These are phyloP conservation scores for Dipodomys merriami DNA, from an alignment of 2,113 vertebrate species.

Conservation along the genomic window DNA sequence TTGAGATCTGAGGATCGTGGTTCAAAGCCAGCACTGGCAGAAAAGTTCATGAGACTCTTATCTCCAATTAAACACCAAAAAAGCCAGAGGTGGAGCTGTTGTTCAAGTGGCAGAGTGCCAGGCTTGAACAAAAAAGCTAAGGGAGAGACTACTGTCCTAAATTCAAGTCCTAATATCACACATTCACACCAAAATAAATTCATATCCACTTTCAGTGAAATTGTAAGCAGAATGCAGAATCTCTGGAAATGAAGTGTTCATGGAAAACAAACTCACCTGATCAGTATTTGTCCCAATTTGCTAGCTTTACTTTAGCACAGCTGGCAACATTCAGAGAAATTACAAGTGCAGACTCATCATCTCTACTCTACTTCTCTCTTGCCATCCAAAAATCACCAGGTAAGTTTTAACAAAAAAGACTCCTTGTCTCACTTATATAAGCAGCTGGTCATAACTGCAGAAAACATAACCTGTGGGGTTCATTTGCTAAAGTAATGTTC, in stretches of 20 bases:
- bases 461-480: neutral
- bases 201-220: neutral
- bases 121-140: too few species aligned
- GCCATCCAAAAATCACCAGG: neutral
- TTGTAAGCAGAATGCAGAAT: neutral
- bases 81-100: too few species aligned
- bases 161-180: too few species aligned
- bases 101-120: too few species aligned
- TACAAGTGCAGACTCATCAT: neutral
- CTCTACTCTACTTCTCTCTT: neutral
- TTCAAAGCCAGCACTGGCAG: too few species aligned
- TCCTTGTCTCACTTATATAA: neutral
- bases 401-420: neutral
- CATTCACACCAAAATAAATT: neutral
- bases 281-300: neutral
- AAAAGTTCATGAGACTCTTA: too few species aligned
- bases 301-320: neutral
- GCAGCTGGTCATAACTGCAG: neutral
- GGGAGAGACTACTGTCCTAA: too few species aligned
- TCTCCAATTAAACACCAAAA: too few species aligned
- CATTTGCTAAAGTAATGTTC: neutral
- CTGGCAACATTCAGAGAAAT: neutral
- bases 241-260: neutral
- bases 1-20: too few species aligned
- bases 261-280: too few species aligned